These are phyloP conservation scores for Colaptes auratus DNA, from an alignment of 2,113 vertebrate genomes.

Conservation along the genomic window DNA sequence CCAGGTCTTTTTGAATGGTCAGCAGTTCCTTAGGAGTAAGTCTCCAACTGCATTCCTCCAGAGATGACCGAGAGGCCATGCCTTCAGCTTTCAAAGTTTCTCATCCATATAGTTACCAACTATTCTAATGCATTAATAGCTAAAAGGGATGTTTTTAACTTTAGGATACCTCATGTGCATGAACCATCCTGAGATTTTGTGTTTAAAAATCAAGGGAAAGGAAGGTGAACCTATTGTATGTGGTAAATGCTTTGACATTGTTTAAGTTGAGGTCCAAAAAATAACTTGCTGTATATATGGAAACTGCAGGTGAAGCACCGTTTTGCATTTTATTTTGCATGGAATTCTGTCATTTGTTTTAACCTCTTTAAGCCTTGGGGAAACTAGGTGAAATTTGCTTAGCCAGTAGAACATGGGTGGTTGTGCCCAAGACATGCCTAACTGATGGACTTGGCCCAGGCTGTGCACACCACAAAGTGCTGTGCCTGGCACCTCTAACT, in stretches of 20 bases:
- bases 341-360: neutral
- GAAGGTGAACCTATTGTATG: no score
- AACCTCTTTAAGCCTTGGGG: neutral
- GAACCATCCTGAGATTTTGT: neutral
- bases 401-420: neutral
- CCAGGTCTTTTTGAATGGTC: neutral
- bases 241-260: no score
- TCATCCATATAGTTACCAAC: neutral
- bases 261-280: neutral
- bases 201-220: no score
- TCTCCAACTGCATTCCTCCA: neutral
- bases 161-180: neutral
- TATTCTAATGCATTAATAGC: neutral
- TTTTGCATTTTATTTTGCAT: neutral
- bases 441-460: no score
- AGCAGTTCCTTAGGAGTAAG: neutral
- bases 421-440: neutral
- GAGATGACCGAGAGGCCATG: neutral
- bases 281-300: neutral
- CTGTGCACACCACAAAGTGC: fast-evolving
- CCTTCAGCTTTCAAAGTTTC: neutral
- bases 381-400: neutral
- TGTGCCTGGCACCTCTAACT: neutral
- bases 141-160: neutral
- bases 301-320: neutral